Conservation (phyloP, 2,888 invertebrate genomes). For the Phengaris alcon region DNA sequence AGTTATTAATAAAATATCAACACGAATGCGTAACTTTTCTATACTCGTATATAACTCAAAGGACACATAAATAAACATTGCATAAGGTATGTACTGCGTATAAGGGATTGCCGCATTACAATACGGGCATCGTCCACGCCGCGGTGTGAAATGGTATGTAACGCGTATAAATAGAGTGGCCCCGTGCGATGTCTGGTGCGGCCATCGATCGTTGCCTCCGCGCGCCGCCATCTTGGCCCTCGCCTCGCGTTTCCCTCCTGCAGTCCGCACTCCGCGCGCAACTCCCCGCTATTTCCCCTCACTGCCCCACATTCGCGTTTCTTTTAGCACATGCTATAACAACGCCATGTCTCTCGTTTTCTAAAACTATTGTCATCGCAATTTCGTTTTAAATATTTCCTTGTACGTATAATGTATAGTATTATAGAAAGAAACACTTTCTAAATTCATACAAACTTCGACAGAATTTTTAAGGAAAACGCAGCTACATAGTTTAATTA, state of each 20-base stretch:
- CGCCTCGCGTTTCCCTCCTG: slow-evolving; percentile 74
- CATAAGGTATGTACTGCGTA: slow-evolving; percentile 2
- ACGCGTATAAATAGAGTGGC: slow-evolving; percentile 73
- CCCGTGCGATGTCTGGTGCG: slow-evolving; percentile 71
- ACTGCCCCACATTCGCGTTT: slow-evolving; percentile 76
- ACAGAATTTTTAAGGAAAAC: neutral
- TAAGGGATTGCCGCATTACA: slow-evolving; percentile 31
- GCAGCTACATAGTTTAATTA: neutral
- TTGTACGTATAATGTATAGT: neutral
- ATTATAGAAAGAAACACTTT: neutral
- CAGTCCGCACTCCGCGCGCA: slow-evolving; percentile 59
- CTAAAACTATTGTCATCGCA: slow-evolving; percentile 31
- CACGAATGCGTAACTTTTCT: neutral
- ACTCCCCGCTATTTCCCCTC: slow-evolving; percentile 62
- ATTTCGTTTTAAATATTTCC: slow-evolving; percentile 11
- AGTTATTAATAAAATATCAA: slow-evolving; percentile 3
- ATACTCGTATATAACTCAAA: slow-evolving; percentile 12
- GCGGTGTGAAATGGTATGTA: slow-evolving; percentile 65
- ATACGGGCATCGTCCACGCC: slow-evolving; percentile 46
- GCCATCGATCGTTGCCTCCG: slow-evolving; percentile 78
- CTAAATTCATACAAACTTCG: neutral
- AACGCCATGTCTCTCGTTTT: slow-evolving; percentile 34
- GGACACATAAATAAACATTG: slow-evolving; percentile 26
- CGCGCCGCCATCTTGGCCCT: slow-evolving; percentile 78
- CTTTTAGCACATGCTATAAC: slow-evolving; percentile 61